A percentile compares a stretch with the other conserved stretches of the same genome.
Evolutionary conservation across 30 jellyfish, hydroid and myxozoan genomes (phyloP).

Genomic region (Aurelia sp.): DNA sequence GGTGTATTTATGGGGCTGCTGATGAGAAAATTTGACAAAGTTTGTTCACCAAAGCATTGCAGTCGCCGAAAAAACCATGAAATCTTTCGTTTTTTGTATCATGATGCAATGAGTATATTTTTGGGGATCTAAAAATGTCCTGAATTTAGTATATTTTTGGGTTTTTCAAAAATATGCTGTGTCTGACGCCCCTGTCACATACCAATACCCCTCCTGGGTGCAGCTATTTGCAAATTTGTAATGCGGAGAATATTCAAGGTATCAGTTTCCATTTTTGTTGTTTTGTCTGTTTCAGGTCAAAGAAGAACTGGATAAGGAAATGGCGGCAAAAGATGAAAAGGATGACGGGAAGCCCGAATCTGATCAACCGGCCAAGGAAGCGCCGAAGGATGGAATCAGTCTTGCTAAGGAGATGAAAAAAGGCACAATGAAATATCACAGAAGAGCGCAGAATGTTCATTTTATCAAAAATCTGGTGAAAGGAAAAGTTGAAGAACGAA

Average conservation of each 20-base stretch:
- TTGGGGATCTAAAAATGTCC: too few relatives aligned
- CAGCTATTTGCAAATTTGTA: too few relatives aligned
- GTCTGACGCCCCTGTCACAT: too few relatives aligned
- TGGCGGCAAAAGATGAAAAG: background rate
- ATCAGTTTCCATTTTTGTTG: background rate
- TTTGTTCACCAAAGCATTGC: too few relatives aligned
- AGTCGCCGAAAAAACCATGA: too few relatives aligned
- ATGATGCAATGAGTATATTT: too few relatives aligned
- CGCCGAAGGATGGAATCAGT: constrained; percentile 15
- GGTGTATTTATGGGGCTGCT: too few relatives aligned
- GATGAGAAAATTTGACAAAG: too few relatives aligned
- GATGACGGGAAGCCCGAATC: background rate
- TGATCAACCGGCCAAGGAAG: background rate
- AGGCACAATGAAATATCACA: constrained; percentile 62
- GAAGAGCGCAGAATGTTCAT: constrained; percentile 68
- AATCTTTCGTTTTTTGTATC: too few relatives aligned
- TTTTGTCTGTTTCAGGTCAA: constrained; percentile 20
- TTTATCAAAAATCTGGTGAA: constrained; percentile 61
- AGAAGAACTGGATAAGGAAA: constrained; percentile 34
- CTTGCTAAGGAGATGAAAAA: constrained; percentile 55
- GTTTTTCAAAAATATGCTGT: too few relatives aligned
- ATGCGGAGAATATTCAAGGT: background rate
- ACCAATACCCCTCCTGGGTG: too few relatives aligned
- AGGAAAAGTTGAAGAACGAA: constrained; percentile 72
- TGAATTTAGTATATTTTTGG: too few relatives aligned